phyloP scores from a whole-genome alignment of 2,888 invertebrate genomes.

The Hofmannophila pseudospretella region DNA sequence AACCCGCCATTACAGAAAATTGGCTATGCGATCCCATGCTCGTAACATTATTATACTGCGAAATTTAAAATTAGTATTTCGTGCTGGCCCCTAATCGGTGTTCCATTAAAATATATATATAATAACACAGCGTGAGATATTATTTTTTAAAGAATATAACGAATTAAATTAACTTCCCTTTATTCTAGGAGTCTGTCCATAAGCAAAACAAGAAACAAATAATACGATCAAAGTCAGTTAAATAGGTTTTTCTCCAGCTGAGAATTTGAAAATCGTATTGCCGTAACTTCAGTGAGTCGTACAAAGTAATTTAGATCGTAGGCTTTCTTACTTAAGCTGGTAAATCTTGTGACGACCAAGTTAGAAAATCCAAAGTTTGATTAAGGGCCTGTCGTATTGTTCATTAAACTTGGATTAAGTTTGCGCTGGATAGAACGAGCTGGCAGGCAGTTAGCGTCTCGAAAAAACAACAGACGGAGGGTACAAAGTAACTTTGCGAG shows the following conservation, averaged over 20 bases:
- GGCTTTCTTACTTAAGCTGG: slow-evolving; percentile 23
- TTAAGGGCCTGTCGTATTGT: slow-evolving; percentile 78
- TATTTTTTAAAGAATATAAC: slow-evolving; percentile 2
- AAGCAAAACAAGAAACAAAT: slow-evolving; percentile 68
- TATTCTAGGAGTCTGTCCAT: slow-evolving; percentile 34
- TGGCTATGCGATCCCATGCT: slow-evolving; percentile 54
- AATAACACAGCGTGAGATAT: background rate
- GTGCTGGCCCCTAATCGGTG: slow-evolving; percentile 2
- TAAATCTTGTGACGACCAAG: slow-evolving; percentile 24
- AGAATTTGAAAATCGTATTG: slow-evolving; percentile 23
- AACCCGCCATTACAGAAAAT: slow-evolving; percentile 73
- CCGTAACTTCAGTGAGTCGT: slow-evolving; percentile 17
- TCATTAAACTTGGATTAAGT: slow-evolving; percentile 79
- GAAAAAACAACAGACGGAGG: slow-evolving; percentile 52
- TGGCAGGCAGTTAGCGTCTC: slow-evolving; percentile 73
- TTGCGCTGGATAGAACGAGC: slow-evolving; percentile 76
- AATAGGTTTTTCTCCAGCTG: slow-evolving; percentile 69
- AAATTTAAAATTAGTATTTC: slow-evolving; percentile 39
- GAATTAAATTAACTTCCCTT: slow-evolving; percentile 25
- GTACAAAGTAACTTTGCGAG: slow-evolving; percentile 39
- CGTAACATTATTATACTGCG: slow-evolving; percentile 34
- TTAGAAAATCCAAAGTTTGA: slow-evolving; percentile 74
- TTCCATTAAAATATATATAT: slow-evolving; percentile 1
- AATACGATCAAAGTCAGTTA: slow-evolving; percentile 71
- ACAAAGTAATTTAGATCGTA: slow-evolving; percentile 26